Evolutionary conservation across 2,888 invertebrate species (phyloP), one percentile per base, ranked within the genome.

Genomic region (Lasius fuliginosus): DNA sequence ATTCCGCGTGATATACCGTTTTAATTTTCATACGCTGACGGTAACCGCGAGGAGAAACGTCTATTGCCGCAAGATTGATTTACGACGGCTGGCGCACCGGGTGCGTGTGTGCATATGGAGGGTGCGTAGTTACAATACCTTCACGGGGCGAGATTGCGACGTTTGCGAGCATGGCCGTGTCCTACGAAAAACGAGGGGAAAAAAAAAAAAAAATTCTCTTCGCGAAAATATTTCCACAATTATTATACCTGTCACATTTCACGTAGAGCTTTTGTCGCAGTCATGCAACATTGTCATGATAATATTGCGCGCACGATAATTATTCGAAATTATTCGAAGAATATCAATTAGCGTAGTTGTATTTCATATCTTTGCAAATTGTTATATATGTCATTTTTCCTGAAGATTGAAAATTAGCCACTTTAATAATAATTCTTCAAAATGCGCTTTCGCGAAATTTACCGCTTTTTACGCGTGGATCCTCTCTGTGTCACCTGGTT

Each of bases 21-120:
- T 93, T 93, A 93, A 94, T 93, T 93, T 93, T 94, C 93, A 92
- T 92, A 93, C 91, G 87, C 87, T 86, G 89, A 88, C 89, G 89
- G 87, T 88, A 86, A 87, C 89, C 85, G 83, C 82, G 79, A 79
- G 77, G 86, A 77, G 77, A 86, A 90, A 91, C 86, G 81, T 87
- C 84, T 85, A 88, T 89, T 89, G 86, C 84, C 69, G 74, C 69
- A n/a, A 71, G 85, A 89, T 88, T 91, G 91, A 91, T 91, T 90
- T 89, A 91, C 85, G 82, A 69, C 62, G 76, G 76, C 73, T 33
- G 75, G 71, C n/a, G 62, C 53, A 15, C 79, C n/a, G 49, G 40
- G 58, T 69, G 71, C 60, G 58, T 71, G 60, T 30, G 27, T 62
- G 46, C 46, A 27, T 71, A 46, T 33, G 6, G 6, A 8, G 53